Evolutionary conservation across 2,888 invertebrate species (phyloP).

Genomic region (Stenolophus ochropezus): DNA sequence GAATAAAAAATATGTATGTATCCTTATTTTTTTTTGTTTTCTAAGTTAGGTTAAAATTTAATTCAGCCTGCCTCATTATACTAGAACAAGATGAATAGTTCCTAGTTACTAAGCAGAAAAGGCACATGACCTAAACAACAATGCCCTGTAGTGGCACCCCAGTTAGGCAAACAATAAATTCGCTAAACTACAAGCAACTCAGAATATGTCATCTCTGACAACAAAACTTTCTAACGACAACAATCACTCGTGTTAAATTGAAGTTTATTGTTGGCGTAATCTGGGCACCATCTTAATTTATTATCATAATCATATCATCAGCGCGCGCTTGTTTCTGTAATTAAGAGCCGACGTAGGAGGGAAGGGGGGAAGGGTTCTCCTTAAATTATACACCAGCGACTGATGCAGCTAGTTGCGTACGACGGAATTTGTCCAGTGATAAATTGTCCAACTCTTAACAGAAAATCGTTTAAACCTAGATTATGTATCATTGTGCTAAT

Average conservation of each 20-base stretch:
- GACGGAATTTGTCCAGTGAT: neutral
- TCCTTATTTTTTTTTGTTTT: too few relatives aligned
- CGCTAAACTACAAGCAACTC: constrained; percentile 3
- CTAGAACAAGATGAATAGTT: neutral
- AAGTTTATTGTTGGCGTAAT: constrained; percentile 47
- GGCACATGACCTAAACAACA: neutral
- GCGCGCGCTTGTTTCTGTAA: constrained; percentile 44
- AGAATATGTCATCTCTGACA: constrained; percentile 10
- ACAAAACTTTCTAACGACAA: constrained; percentile 31
- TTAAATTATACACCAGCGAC: constrained; percentile 41
- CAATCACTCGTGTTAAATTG: constrained; percentile 34
- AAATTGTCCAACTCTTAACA: too few relatives aligned
- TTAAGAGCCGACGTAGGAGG: constrained; percentile 12
- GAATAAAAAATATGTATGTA: too few relatives aligned
- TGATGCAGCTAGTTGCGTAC: constrained; percentile 11
- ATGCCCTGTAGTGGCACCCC: neutral
- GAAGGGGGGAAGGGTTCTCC: neutral
- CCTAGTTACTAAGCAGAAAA: too few relatives aligned
- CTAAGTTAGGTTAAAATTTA: neutral
- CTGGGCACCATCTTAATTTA: constrained; percentile 48
- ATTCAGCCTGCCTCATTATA: neutral
- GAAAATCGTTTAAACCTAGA: too few relatives aligned
- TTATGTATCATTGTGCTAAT: too few relatives aligned
- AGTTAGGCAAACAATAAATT: constrained; percentile 15
- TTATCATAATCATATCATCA: constrained; percentile 53